These are phyloP conservation scores for Drosophila saltans DNA, from an alignment of 1,140 invertebrate genomes.

Conservation along the genomic window DNA sequence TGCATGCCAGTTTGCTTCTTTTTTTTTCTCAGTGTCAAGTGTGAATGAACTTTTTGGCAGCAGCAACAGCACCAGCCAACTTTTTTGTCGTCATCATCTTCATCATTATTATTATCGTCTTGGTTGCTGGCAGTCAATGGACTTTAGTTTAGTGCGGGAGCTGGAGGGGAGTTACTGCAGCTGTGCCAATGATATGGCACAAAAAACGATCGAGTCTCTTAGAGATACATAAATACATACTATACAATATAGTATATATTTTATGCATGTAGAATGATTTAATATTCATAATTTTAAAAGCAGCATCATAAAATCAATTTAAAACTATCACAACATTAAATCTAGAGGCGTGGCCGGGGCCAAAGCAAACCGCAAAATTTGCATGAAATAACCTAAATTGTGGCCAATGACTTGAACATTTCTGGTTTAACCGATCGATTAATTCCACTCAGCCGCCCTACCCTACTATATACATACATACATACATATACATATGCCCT, in stretches of 20 bases:
- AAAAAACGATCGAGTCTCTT: slow-evolving; percentile 22
- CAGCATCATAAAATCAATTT: slow-evolving; percentile 5
- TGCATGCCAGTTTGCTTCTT: slow-evolving; percentile 37
- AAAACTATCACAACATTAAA: slow-evolving; percentile 7
- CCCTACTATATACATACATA: neutral
- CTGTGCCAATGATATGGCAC: slow-evolving; percentile 50
- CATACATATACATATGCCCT: neutral
- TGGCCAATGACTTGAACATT: slow-evolving; percentile 49
- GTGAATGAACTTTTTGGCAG: slow-evolving; percentile 55
- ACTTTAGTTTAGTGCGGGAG: slow-evolving; percentile 35
- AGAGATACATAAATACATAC: neutral
- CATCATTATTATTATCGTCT: slow-evolving; percentile 18
- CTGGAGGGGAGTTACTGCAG: slow-evolving; percentile 28
- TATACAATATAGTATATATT: neutral
- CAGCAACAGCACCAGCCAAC: slow-evolving; percentile 14
- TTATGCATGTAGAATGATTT: neutral
- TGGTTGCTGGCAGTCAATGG: slow-evolving; percentile 40
- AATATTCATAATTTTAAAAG: slow-evolving; percentile 9
- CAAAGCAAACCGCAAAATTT: slow-evolving; percentile 35
- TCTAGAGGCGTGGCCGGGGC: slow-evolving; percentile 34
- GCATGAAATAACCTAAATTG: slow-evolving; percentile 60
- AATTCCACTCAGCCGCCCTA: neutral
- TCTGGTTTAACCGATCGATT: slow-evolving; percentile 31
- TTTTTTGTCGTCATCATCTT: slow-evolving; percentile 50
- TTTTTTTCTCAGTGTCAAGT: slow-evolving; percentile 52